A percentile compares a stretch with the other conserved stretches of the same genome.
Conservation (phyloP, 2,888 invertebrate species). For the Eurytoma adleriae region DNA sequence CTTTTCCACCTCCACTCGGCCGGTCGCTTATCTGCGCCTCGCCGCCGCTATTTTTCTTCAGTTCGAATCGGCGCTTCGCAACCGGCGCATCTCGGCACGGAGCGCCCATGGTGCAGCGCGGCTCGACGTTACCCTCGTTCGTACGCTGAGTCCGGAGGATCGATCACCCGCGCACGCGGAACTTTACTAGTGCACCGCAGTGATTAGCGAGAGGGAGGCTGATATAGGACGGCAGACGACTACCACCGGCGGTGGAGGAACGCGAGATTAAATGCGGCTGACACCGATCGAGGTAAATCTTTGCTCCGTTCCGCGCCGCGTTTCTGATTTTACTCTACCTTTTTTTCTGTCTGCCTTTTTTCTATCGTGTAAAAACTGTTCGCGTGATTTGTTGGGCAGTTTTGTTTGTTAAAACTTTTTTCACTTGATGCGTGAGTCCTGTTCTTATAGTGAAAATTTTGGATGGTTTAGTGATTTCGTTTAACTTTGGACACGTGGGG, state of each 20-base stretch:
- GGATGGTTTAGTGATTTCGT: too few relatives aligned
- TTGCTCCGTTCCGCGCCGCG: neutral
- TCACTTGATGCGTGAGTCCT: too few relatives aligned
- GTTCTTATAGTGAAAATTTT: too few relatives aligned
- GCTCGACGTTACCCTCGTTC: neutral
- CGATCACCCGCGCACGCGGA: neutral
- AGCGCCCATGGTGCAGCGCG: slow-evolving; percentile 28
- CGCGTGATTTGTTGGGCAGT: neutral
- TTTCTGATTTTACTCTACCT: too few relatives aligned
- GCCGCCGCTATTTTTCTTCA: slow-evolving; percentile 56
- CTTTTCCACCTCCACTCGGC: slow-evolving; percentile 59
- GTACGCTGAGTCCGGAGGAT: neutral
- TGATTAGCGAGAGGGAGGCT: neutral
- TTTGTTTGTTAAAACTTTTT: too few relatives aligned
- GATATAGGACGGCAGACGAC: neutral
- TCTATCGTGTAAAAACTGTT: too few relatives aligned
- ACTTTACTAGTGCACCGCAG: too few relatives aligned
- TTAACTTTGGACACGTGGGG: too few relatives aligned
- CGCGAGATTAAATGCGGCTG: slow-evolving; percentile 65
- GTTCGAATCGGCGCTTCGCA: slow-evolving; percentile 59
- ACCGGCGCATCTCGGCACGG: slow-evolving; percentile 48
- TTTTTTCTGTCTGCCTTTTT: neutral
- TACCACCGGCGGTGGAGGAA: neutral
- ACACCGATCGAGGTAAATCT: slow-evolving; percentile 65
- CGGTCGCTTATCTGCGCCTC: slow-evolving; percentile 47